Percentiles rank a stretch among this genome's conserved stretches.
These are phyloP conservation scores for Scaptomyza montana DNA, from an alignment of 1,140 invertebrate species.

Conservation along the genomic window DNA sequence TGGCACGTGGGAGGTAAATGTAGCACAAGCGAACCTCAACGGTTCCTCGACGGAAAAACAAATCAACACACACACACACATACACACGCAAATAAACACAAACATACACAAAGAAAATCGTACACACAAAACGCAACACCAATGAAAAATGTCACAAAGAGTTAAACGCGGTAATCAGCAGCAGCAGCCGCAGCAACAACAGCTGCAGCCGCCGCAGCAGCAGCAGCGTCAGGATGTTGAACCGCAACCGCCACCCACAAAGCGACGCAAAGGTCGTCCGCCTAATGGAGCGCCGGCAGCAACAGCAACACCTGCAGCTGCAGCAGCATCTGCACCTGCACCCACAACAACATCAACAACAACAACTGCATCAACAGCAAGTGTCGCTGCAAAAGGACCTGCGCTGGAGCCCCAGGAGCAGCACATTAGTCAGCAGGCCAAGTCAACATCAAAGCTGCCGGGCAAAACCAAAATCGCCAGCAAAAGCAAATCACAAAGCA, in stretches of 20 bases:
- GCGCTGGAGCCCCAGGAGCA: slow-evolving; percentile 20
- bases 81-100: slow-evolving; percentile 27
- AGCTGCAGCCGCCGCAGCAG: slow-evolving; percentile 70
- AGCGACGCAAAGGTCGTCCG: slow-evolving; percentile 81
- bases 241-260: slow-evolving; percentile 80
- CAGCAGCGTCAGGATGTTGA: slow-evolving; percentile 82
- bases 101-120: slow-evolving; percentile 54
- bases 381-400: slow-evolving; percentile 27
- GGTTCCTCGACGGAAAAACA: slow-evolving; percentile 32
- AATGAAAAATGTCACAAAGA: slow-evolving; percentile 84
- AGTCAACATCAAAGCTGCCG: slow-evolving; percentile 51
- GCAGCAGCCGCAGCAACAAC: slow-evolving; percentile 69
- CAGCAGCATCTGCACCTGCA: slow-evolving; percentile 34
- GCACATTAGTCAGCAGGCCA: slow-evolving; percentile 20
- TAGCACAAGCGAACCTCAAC: slow-evolving; percentile 31
- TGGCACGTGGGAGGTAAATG: slow-evolving; percentile 46
- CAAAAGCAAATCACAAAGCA: slow-evolving; percentile 62
- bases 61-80: slow-evolving; percentile 35
- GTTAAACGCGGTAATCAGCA: slow-evolving; percentile 83
- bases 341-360: slow-evolving; percentile 35
- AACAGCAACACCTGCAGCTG: slow-evolving; percentile 29
- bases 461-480: slow-evolving; percentile 61
- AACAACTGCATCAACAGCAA: slow-evolving; percentile 18
- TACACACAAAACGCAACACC: slow-evolving; percentile 72
- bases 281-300: slow-evolving; percentile 66